Evolutionary conservation across 2,797 vertebrate species (phyloP).

Genomic region (Paramormyrops hopkinsi): DNA sequence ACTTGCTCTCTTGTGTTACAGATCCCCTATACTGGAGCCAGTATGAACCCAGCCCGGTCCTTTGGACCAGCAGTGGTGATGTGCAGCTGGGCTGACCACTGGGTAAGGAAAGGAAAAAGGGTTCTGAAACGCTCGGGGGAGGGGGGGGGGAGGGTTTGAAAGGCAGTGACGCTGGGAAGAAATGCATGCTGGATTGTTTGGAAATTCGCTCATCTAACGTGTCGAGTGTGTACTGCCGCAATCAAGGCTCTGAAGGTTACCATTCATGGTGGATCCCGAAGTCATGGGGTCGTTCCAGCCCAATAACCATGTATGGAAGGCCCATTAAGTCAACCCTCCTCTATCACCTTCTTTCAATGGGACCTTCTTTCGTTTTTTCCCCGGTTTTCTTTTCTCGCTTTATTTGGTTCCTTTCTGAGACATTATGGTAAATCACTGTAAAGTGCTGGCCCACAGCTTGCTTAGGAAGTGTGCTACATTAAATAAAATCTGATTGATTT

Average conservation of each 20-base stretch:
- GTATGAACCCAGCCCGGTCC: slow-evolving; percentile 95
- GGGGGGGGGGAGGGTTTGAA: not conserved
- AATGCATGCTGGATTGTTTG: not conserved
- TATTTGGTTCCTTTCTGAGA: not conserved
- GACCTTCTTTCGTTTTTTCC: not conserved
- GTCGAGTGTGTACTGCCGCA: not conserved
- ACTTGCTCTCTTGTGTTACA: slow-evolving; percentile 41
- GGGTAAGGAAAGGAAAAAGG: slow-evolving; percentile 66
- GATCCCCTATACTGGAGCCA: slow-evolving; percentile 92
- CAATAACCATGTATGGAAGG: slow-evolving; percentile 10
- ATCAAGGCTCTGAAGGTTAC: not conserved
- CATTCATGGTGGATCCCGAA: slow-evolving; percentile 31
- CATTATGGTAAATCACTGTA: not conserved
- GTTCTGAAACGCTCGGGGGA: not conserved
- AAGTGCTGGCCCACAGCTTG: not conserved
- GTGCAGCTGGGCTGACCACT: slow-evolving; percentile 81
- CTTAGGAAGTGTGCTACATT: not conserved
- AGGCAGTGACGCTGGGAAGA: not conserved
- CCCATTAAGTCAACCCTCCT: not conserved
- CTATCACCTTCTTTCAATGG: not conserved
- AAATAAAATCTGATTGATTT: not conserved
- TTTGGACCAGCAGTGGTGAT: slow-evolving; percentile 88
- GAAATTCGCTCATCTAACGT: not conserved
- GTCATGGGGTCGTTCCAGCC: slow-evolving; percentile 25
- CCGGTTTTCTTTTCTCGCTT: not conserved